Evolutionary conservation across 2,888 invertebrate genomes (phyloP).

Genomic region (Stenoptilia bipunctidactyla): DNA sequence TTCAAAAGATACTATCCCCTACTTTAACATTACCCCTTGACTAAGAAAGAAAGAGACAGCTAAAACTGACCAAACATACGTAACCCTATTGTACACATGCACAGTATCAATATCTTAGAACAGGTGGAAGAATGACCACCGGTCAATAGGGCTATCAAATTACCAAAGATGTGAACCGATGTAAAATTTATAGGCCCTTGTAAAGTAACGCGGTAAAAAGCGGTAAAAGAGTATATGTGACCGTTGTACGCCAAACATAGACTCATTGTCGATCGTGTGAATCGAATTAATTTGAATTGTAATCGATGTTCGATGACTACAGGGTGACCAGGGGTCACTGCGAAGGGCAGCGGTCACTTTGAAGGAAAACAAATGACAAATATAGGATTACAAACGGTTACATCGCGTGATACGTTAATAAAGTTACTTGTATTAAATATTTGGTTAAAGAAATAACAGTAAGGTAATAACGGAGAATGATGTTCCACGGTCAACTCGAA

Average conservation of each 20-base stretch:
- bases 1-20: too few relatives aligned
- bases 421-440: neutral
- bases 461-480: neutral
- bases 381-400: neutral
- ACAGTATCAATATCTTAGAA: constrained; percentile 7
- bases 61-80: too few relatives aligned
- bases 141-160: constrained; percentile 54
- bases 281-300: constrained; percentile 54
- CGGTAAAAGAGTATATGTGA: constrained; percentile 24
- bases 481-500: neutral
- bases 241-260: constrained; percentile 24
- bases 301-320: constrained; percentile 38
- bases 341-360: constrained; percentile 30
- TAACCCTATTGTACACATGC: neutral
- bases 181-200: constrained; percentile 52
- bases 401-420: neutral
- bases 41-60: too few relatives aligned
- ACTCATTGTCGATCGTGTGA: constrained; percentile 46
- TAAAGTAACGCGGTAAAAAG: constrained; percentile 43
- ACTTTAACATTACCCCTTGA: too few relatives aligned
- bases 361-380: constrained; percentile 4
- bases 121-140: constrained; percentile 58
- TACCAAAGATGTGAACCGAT: constrained; percentile 37
- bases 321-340: constrained; percentile 35
- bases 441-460: neutral